Evolutionary conservation across 2,797 vertebrate species (phyloP), one percentile per base, ranked within the genome.

Genomic region (Gymnopithys bicolor): DNA sequence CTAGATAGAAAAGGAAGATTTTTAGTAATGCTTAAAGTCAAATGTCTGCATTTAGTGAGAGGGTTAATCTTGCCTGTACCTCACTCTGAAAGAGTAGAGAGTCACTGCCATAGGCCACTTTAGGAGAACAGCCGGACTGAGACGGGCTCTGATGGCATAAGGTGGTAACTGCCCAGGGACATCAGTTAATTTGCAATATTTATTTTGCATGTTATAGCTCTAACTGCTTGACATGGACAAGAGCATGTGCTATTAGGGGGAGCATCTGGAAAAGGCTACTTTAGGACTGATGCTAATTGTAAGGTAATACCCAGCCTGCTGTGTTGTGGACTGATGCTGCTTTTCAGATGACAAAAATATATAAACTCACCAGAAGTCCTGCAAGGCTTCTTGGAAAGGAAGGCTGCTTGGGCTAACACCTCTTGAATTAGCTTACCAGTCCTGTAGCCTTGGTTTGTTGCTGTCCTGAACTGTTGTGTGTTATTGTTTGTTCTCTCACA

Each of bases 371-470:
- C 30, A 24, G 32, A 81, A 92, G 77, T 86, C 41, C 79, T 46
- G 16, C 19, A 60, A 70, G 66, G 45, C 70, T 88, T 69, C 48
- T 81, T 78, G 59, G 64, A 81, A 78, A 75, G 55, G 62, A 88
- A 90, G 73, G 51, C 45, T 11, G 15, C 76, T 79, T 86, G 69
- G 77, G 85, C 56, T 78, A 43, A 66, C 12, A 53, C 76, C 79
- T 92, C 76, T 49, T 94, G 79, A 94, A 96, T 95, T 91, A 94
- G 92, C 85, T 87, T 51, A 90, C 87, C 94, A 91, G 93, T 95
- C 95, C 94, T 93, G 90, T 95, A 96, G 89, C 94, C 95, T 95
- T 92, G 70, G 69, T 92, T 91, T 90, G 75, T 85, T 92, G 91
- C 80, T 95, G 87, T 86, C 79, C 66, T 93, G 67, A 84, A 89